Conservation (phyloP, 2,113 vertebrate genomes). For the Chlorocebus sabaeus region DNA sequence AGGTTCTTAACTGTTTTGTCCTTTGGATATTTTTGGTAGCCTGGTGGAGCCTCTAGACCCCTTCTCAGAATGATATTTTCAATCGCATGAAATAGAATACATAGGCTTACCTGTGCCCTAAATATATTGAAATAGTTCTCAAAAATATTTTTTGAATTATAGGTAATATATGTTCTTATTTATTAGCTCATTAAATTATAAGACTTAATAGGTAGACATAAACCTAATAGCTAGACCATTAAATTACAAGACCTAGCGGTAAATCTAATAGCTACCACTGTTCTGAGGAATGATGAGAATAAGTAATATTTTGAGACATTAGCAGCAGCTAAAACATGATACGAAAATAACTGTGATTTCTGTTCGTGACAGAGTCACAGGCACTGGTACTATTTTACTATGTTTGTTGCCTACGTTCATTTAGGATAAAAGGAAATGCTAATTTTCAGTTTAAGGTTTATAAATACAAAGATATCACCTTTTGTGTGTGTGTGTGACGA, state of each 20-base stretch:
- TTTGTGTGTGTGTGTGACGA: too few species aligned
- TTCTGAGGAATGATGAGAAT: background rate
- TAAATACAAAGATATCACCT: background rate
- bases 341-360: background rate
- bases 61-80: background rate
- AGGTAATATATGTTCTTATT: background rate
- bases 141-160: background rate
- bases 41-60: background rate
- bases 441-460: background rate
- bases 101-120: background rate
- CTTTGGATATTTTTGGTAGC: background rate
- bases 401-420: background rate
- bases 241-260: background rate
- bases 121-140: background rate
- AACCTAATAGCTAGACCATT: background rate
- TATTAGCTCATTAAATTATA: background rate
- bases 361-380: background rate
- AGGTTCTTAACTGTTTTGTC: background rate
- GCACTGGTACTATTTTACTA: background rate
- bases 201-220: background rate
- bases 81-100: background rate
- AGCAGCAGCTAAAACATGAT: background rate
- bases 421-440: background rate
- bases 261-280: background rate
- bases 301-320: background rate